Conservation (phyloP, 2,113 vertebrate genomes). For the Neodontobutis hainanensis region DNA sequence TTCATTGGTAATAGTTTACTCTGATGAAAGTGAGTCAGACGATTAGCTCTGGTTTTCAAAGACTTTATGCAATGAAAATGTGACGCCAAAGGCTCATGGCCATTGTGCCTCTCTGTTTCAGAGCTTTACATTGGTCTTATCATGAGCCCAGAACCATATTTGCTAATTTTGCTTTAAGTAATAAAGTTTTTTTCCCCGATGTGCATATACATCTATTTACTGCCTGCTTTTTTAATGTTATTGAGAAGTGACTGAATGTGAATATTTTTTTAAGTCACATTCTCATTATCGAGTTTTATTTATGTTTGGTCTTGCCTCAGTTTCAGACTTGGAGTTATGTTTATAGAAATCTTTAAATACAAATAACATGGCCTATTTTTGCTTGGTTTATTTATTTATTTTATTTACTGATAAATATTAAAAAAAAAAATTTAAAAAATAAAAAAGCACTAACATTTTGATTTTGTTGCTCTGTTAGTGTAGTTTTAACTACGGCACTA, state of each 20-base stretch:
- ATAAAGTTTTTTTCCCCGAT: constrained; percentile 50
- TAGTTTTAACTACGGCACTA: no score
- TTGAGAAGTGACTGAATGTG: background rate
- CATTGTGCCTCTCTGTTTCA: background rate
- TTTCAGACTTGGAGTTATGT: no score
- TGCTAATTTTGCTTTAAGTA: constrained; percentile 47
- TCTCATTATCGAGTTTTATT: no score
- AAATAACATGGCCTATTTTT: no score
- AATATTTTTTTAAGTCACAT: no score
- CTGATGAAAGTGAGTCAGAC: constrained; percentile 33
- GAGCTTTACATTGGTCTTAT: constrained; percentile 6
- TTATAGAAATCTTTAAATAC: no score
- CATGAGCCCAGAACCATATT: constrained; percentile 1
- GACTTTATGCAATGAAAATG: background rate
- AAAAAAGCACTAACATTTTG: no score
- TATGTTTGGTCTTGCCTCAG: no score
- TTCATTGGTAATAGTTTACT: constrained; percentile 1
- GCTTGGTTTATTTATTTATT: no score
- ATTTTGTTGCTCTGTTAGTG: no score
- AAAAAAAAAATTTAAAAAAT: no score
- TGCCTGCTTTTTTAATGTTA: background rate
- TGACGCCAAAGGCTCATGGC: background rate
- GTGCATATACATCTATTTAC: constrained; percentile 11
- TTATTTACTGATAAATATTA: no score
- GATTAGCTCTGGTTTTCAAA: constrained; percentile 13